A percentile compares a stretch with the other conserved stretches of the same genome.
Conservation (phyloP, 2,113 vertebrate species). For the Cottus gobio region DNA sequence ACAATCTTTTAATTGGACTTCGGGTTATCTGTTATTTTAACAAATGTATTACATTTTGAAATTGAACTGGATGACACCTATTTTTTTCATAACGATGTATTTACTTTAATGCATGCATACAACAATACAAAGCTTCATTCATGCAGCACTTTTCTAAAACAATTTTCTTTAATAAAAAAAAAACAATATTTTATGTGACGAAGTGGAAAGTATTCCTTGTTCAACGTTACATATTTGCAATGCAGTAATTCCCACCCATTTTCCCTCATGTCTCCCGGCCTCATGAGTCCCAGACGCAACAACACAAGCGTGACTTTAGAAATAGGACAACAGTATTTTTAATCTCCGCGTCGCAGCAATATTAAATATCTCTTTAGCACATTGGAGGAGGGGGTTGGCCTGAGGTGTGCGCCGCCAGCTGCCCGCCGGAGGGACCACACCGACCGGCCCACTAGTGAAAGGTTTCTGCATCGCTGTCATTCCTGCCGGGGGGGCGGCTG, state of each 20-base stretch:
- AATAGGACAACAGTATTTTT: slow-evolving; percentile 41
- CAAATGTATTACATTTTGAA: too few relatives aligned
- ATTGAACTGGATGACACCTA: too few relatives aligned
- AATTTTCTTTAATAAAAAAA: too few relatives aligned
- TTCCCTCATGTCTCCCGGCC: neutral
- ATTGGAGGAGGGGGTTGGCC: slow-evolving; percentile 33
- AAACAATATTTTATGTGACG: neutral
- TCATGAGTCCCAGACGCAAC: neutral
- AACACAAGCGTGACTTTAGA: slow-evolving; percentile 22
- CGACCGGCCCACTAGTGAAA: slow-evolving; percentile 66
- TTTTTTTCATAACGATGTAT: neutral
- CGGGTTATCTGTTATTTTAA: too few relatives aligned
- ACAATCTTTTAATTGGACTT: too few relatives aligned
- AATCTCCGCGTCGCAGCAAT: slow-evolving; percentile 34
- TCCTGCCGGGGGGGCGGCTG: slow-evolving; percentile 76
- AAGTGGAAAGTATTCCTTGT: neutral
- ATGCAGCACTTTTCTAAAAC: neutral
- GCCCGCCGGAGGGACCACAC: slow-evolving; percentile 66
- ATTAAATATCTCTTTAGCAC: slow-evolving; percentile 67
- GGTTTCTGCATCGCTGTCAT: slow-evolving; percentile 79
- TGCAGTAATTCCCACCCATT: neutral
- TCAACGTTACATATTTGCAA: neutral
- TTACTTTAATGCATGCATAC: neutral
- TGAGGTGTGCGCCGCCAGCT: slow-evolving; percentile 68
- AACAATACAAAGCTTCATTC: neutral